A percentile compares a stretch with the other conserved stretches of the same genome.
Evolutionary conservation across 1,140 invertebrate genomes (phyloP).

Genomic region (Agraylea sexmaculata): DNA sequence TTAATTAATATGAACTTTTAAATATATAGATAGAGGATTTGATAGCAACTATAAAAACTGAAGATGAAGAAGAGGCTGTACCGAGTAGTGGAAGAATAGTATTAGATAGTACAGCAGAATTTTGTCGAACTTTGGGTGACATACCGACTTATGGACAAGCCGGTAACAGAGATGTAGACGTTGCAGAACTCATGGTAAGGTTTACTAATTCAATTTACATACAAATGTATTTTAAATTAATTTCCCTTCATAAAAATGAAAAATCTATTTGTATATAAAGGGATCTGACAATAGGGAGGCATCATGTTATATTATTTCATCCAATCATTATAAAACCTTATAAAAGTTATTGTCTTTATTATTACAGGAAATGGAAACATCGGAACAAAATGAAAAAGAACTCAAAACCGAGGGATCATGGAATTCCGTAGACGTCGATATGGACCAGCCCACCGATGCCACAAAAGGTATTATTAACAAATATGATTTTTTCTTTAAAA

Average conservation of each 20-base stretch:
- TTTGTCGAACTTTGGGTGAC: constrained; percentile 90
- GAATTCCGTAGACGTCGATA: constrained; percentile 31
- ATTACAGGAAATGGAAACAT: constrained; percentile 19
- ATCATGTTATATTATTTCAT: too few species aligned
- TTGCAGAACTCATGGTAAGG: constrained; percentile 68
- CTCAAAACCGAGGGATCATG: constrained; percentile 25
- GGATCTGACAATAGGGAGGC: too few species aligned
- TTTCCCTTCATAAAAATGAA: too few species aligned
- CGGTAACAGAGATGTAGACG: constrained; percentile 75
- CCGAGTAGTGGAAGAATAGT: constrained; percentile 53
- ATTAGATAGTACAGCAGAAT: constrained; percentile 91
- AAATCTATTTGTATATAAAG: too few species aligned
- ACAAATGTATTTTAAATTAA: too few species aligned
- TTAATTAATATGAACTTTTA: background rate
- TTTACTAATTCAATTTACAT: too few species aligned
- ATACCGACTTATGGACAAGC: constrained; percentile 86
- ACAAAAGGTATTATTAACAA: constrained; percentile 22
- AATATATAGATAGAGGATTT: constrained; percentile 31
- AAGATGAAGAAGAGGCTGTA: constrained; percentile 32
- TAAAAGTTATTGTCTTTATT: background rate
- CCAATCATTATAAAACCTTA: too few species aligned
- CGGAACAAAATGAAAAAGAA: constrained; percentile 16
- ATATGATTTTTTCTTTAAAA: background rate
- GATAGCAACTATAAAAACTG: constrained; percentile 29
- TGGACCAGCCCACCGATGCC: constrained; percentile 26